Conservation (phyloP, 2,888 invertebrate species). For the Campoplex nolae region DNA sequence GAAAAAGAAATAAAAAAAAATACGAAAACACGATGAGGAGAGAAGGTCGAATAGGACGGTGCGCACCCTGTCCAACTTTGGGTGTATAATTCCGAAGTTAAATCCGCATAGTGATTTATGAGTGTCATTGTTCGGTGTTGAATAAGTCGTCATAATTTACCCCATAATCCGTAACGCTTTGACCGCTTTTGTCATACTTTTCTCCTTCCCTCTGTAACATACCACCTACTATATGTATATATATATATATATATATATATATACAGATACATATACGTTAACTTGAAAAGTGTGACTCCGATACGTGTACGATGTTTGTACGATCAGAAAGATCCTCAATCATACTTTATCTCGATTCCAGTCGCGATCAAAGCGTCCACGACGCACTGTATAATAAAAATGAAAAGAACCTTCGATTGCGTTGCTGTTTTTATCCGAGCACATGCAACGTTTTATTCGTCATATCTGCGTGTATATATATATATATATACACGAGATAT, state of each 20-base stretch:
- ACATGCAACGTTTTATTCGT: slow-evolving; percentile 38
- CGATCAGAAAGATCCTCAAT: slow-evolving; percentile 58
- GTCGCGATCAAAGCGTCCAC: slow-evolving; percentile 49
- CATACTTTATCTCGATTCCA: slow-evolving; percentile 64
- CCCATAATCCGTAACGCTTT: slow-evolving; percentile 61
- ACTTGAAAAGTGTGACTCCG: neutral
- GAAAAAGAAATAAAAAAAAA: slow-evolving; percentile 5
- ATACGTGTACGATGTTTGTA: slow-evolving; percentile 33
- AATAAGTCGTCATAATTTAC: slow-evolving; percentile 68
- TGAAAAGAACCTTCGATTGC: slow-evolving; percentile 59
- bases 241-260: neutral
- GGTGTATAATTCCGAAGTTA: slow-evolving; percentile 53
- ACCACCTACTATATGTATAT: neutral
- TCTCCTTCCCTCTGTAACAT: slow-evolving; percentile 17
- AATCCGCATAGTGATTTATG: slow-evolving; percentile 58
- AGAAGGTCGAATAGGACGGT: neutral
- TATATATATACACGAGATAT: neutral
- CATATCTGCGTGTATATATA: slow-evolving; percentile 13
- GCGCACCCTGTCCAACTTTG: slow-evolving; percentile 32
- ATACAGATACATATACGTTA: slow-evolving; percentile 12
- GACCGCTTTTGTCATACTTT: slow-evolving; percentile 56
- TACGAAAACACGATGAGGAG: neutral
- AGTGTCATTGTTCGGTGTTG: slow-evolving; percentile 43
- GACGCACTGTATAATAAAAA: slow-evolving; percentile 42
- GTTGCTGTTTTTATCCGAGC: slow-evolving; percentile 31